phyloP scores from a whole-genome alignment of 1,140 invertebrate species.

The Procambarus virginalis region DNA sequence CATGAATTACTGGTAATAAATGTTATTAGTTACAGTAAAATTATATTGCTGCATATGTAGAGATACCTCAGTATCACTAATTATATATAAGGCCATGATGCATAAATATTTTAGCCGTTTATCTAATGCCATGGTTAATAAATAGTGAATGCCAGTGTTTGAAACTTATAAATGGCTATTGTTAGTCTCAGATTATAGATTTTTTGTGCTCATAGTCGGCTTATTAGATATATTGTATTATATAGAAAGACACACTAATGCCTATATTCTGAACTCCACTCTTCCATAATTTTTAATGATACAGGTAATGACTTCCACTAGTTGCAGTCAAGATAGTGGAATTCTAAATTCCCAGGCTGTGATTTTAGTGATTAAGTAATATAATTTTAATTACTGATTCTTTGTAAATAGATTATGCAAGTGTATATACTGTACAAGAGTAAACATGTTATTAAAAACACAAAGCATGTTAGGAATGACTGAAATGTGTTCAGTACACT shows the following conservation, averaged over 20 bases:
- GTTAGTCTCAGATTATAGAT: not conserved
- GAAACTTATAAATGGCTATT: not conserved
- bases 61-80: not conserved
- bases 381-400: constrained; percentile 52
- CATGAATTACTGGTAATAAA: too few species aligned
- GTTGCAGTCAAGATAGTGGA: constrained; percentile 63
- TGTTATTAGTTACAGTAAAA: too few species aligned
- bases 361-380: constrained; percentile 63
- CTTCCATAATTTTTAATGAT: constrained; percentile 41
- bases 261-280: constrained; percentile 1
- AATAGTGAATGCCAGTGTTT: not conserved
- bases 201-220: not conserved
- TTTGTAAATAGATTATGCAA: constrained; percentile 58
- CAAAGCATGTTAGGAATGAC: constrained; percentile 9
- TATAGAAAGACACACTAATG: not conserved
- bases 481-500: constrained; percentile 4
- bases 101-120: not conserved
- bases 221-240: not conserved
- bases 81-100: too few species aligned
- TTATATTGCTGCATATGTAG: not conserved
- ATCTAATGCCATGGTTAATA: not conserved
- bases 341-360: constrained; percentile 67
- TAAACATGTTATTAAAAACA: constrained; percentile 22
- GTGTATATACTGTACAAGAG: constrained; percentile 51
- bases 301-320: constrained; percentile 53